Base-by-base conservation (phyloP, 2,888 invertebrate species). In the Pseudanteris insignis region DNA sequence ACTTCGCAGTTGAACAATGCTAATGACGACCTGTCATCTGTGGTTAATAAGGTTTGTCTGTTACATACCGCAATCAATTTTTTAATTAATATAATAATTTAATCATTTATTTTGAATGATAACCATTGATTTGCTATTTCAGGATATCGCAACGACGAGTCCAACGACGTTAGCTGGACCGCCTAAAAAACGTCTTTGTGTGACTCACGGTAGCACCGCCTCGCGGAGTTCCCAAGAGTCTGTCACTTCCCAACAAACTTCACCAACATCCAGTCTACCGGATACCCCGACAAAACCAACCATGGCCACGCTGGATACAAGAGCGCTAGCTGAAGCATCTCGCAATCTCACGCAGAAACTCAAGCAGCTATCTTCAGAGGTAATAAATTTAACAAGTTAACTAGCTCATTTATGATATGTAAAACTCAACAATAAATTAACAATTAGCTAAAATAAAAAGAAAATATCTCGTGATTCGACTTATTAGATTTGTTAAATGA, bases 271-370 rank as follows among this genome's bases (percentile, higher is more conserved):
- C 1, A 24, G 48, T 11, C 18, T 77, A 78, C 3, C 81, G 79
- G 25, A 79, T 77, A 29, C 81, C 60, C 50, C 47, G 21, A 28
- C 63, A 37, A 65, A 67, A 54, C 70, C 65, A 15, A 66, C 53
- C 9, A 82, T 44, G 82, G 83, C 84, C 15, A 77, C 81, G 6
- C 73, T 85, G 50, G 90, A 90, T 74, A 89, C 89, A 10, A 85
- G 88, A 71, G 89, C 91, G 38, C 84, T 96, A 32, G 89, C 92
- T 64, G 94, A 95, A 80, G 95, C 95, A 7, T 93, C 94, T 12
- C 87, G 94, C 70, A 95, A 94, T 81, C 84, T 96, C 66, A 94
- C 94, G 48, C 94, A 94, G 80, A 95, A 94, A 46, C 82, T 96
- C 53, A 90, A 92, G 75, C 92, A 92, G 80, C 84, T 95, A 53